These are phyloP conservation scores for Cepaea hortensis DNA, from an alignment of 2,888 invertebrate species.

Conservation along the genomic window DNA sequence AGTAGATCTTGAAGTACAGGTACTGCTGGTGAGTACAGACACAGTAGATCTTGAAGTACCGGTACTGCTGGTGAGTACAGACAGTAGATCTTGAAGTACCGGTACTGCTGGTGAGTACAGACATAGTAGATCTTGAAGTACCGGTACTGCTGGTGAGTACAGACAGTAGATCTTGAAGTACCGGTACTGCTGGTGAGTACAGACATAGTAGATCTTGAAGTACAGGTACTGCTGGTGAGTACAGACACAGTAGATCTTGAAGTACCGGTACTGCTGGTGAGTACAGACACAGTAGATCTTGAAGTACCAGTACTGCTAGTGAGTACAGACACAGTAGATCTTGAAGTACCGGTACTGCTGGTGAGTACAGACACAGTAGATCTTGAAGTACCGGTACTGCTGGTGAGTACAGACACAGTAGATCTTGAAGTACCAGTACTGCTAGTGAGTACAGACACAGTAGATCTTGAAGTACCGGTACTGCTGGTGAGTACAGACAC, in stretches of 20 bases:
- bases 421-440: too few species aligned
- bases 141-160: constrained; percentile 55
- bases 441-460: constrained; percentile 54
- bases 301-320: constrained; percentile 48
- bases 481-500: constrained; percentile 55
- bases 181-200: constrained; percentile 55
- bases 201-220: too few species aligned
- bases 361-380: constrained; percentile 52
- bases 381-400: too few species aligned
- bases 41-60: too few species aligned
- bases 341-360: constrained; percentile 1
- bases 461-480: too few species aligned
- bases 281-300: background rate
- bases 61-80: constrained; percentile 55
- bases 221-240: constrained; percentile 55
- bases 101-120: constrained; percentile 55
- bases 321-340: constrained; percentile 32
- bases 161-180: too few species aligned
- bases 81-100: too few species aligned
- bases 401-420: constrained; percentile 54
- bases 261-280: constrained; percentile 53
- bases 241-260: too few species aligned
- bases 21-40: constrained; percentile 55
- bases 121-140: too few species aligned
- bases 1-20: too few species aligned